Conservation (phyloP, 2,797 vertebrate genomes). For the Pipistrellus pygmaeus region DNA sequence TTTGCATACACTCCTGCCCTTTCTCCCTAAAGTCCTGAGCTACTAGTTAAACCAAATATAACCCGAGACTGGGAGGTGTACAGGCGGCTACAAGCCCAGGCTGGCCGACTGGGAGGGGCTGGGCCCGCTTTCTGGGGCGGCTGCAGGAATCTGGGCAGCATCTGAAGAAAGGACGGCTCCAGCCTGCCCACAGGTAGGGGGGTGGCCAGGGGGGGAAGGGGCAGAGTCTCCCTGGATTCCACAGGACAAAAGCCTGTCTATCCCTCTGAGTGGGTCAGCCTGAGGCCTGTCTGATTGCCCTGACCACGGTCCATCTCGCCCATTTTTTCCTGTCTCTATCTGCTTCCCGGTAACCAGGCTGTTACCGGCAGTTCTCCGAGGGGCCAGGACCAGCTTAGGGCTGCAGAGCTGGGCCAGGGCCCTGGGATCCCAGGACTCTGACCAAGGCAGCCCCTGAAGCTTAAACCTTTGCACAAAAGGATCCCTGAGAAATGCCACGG, state of each 20-base stretch:
- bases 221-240: background rate
- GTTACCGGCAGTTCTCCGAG: background rate
- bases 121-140: background rate
- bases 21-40: background rate
- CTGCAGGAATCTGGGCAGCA: background rate
- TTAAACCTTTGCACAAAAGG: background rate
- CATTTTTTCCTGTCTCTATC: background rate
- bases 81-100: constrained; percentile 52
- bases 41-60: constrained; percentile 44
- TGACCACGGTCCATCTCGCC: background rate
- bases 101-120: background rate
- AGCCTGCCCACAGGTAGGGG: background rate
- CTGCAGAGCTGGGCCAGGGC: background rate
- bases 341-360: background rate
- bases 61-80: background rate
- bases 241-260: background rate
- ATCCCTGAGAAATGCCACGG: background rate
- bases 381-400: background rate
- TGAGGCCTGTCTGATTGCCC: background rate
- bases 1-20: constrained; percentile 47
- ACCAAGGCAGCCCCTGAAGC: background rate
- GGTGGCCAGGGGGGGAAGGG: background rate
- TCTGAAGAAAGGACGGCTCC: accelerated
- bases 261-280: background rate
- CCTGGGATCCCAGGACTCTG: background rate